Evolutionary conservation across 2,113 vertebrate species (phyloP).

Genomic region (Caranx melampygus): DNA sequence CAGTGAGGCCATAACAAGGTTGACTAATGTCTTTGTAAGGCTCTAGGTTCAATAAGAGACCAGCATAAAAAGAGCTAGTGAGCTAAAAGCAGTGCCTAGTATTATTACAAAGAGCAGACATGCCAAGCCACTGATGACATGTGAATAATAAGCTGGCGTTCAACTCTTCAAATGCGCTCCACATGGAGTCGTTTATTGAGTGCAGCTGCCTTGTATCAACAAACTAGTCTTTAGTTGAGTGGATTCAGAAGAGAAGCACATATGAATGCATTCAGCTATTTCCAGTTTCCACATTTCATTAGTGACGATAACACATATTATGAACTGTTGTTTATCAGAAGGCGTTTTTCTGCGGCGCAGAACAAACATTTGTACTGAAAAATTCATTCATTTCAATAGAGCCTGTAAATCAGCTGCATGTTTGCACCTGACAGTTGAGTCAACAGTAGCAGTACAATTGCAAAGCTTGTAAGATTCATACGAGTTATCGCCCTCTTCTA

Average conservation of each 20-base stretch:
- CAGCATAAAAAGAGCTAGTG: constrained; percentile 25
- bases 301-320: constrained; percentile 36
- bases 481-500: neutral
- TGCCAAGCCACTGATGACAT: constrained; percentile 79
- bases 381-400: constrained; percentile 3
- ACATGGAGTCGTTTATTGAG: constrained; percentile 76
- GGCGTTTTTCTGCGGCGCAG: constrained; percentile 26
- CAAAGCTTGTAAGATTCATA: constrained; percentile 8
- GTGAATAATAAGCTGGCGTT: constrained; percentile 72
- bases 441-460: constrained; percentile 1
- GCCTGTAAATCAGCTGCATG: neutral
- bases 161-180: constrained; percentile 60
- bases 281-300: constrained; percentile 64
- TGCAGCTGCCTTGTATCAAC: constrained; percentile 79
- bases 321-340: constrained; percentile 23
- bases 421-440: constrained; percentile 29
- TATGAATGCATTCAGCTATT: constrained; percentile 44
- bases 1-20: constrained; percentile 53
- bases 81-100: constrained; percentile 55
- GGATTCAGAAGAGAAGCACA: constrained; percentile 43
- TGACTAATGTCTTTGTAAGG: constrained; percentile 46
- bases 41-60: constrained; percentile 40
- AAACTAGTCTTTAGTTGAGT: constrained; percentile 57
- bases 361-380: constrained; percentile 1
- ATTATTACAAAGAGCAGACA: constrained; percentile 64